Conservation (phyloP, 2,797 vertebrate genomes). For the Chloroceryle inda region DNA sequence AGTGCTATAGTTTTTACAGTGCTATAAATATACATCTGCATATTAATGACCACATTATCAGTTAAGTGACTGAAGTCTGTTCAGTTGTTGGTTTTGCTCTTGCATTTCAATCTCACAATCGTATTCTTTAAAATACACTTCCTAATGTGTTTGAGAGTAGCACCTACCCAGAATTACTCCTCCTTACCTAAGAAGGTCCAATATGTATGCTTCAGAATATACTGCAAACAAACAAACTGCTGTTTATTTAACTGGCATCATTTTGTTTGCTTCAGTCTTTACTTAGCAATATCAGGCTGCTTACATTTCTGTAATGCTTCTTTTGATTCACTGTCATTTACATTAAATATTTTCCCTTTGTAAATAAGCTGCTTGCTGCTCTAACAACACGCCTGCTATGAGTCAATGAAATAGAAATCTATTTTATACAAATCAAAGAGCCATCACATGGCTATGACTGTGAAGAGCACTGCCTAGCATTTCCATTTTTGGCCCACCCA, state of each 20-base stretch:
- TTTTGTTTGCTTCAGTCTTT: background rate
- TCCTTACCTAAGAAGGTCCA: background rate
- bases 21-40: background rate
- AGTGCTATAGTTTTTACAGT: background rate
- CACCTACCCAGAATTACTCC: background rate
- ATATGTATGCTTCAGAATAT: background rate
- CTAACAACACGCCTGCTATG: background rate
- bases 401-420: conserved; percentile 44
- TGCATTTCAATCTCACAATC: background rate
- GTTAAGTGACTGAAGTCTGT: background rate
- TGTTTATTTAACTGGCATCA: background rate
- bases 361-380: conserved; percentile 29
- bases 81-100: background rate
- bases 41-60: background rate
- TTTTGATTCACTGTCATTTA: conserved; percentile 34
- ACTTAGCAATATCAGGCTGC: background rate
- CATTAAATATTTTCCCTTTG: background rate
- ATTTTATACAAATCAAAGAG: conserved; percentile 26
- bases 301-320: background rate
- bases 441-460: background rate
- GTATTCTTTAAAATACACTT: background rate
- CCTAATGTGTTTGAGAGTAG: background rate
- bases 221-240: background rate
- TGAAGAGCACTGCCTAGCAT: background rate
- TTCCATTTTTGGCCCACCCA: background rate